Evolutionary conservation across 2,888 invertebrate genomes (phyloP).

Genomic region (Leptinotarsa tumamoca): DNA sequence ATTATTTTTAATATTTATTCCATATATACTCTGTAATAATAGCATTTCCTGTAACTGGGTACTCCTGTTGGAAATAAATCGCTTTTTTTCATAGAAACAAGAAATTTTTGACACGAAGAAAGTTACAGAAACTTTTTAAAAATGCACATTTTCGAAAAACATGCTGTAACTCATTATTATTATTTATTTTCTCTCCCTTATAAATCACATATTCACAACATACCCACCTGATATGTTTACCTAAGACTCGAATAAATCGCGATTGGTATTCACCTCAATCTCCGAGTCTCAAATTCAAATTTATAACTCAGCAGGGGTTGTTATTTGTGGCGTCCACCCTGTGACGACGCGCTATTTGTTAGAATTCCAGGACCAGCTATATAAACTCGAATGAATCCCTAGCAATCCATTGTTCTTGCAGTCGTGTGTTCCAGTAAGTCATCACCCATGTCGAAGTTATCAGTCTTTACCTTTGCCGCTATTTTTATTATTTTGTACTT

Average conservation of each 20-base stretch:
- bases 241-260: not conserved
- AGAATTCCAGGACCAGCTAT: slow-evolving; percentile 41
- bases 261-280: not conserved
- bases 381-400: slow-evolving; percentile 31
- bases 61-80: too few species aligned
- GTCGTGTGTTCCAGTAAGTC: slow-evolving; percentile 26
- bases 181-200: not conserved
- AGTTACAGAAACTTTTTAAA: too few species aligned
- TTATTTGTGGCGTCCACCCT: slow-evolving; percentile 51
- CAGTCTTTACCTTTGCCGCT: slow-evolving; percentile 29
- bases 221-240: not conserved
- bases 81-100: too few species aligned
- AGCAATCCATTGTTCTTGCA: slow-evolving; percentile 14
- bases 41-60: too few species aligned
- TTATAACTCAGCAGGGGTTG: slow-evolving; percentile 25
- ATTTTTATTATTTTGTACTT: slow-evolving; percentile 38
- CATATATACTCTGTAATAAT: too few species aligned
- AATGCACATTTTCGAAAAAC: too few species aligned
- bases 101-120: too few species aligned
- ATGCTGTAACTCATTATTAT: not conserved
- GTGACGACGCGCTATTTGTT: slow-evolving; percentile 40
- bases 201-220: slow-evolving; percentile 2
- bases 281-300: slow-evolving; percentile 2
- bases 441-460: slow-evolving; percentile 34
- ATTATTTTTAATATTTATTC: too few species aligned